These are phyloP conservation scores for Apostichopus californicus DNA, from an alignment of 35 echinoderm and acorn worm species.

Conservation along the genomic window DNA sequence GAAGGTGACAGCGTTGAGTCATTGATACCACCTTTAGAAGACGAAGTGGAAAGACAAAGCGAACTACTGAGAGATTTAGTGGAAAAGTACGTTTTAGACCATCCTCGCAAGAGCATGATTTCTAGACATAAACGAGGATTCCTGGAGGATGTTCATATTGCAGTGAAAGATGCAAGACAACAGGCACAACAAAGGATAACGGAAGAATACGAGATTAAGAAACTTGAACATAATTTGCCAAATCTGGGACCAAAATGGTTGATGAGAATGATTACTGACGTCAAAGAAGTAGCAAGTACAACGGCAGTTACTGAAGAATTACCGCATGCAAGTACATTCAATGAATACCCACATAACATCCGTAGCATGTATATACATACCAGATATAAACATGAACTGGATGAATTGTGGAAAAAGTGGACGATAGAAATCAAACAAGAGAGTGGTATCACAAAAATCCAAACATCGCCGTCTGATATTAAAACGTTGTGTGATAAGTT, in stretches of 20 bases:
- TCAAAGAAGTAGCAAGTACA: not conserved
- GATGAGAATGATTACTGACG: not conserved
- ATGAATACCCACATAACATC: too few species aligned
- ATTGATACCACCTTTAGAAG: not conserved
- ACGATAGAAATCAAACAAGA: not conserved
- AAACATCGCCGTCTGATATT: not conserved
- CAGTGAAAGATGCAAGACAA: not conserved
- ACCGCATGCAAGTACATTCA: not conserved
- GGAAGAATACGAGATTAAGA: too few species aligned
- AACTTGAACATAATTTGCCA: not conserved
- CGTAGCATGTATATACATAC: too few species aligned
- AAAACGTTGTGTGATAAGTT: conserved; percentile 15
- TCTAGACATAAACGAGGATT: not conserved
- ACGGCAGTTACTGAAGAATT: not conserved
- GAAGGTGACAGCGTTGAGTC: too few species aligned
- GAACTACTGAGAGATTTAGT: not conserved
- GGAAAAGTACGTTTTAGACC: not conserved
- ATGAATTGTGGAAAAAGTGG: not conserved
- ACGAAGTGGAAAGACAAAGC: not conserved
- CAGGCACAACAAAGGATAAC: too few species aligned
- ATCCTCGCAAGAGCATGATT: not conserved
- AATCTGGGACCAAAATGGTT: not conserved
- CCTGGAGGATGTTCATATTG: not conserved
- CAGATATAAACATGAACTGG: too few species aligned
- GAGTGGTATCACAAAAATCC: not conserved